Evolutionary conservation across 2,113 vertebrate species (phyloP), one percentile per base, ranked within the genome.

Genomic region (Vanacampus margaritifer): DNA sequence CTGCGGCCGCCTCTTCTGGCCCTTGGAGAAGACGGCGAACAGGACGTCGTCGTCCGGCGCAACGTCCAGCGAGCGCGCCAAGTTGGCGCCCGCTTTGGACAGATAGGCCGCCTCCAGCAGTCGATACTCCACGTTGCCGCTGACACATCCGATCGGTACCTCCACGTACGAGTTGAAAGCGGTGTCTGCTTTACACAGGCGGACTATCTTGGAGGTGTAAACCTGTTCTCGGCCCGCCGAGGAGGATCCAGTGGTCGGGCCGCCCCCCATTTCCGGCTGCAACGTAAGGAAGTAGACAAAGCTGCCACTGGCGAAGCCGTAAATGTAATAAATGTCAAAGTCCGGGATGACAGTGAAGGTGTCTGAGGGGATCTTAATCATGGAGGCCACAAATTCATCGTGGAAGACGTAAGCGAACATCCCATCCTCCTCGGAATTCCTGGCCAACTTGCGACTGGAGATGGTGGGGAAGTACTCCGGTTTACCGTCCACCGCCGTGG

Each of bases 351-450:
- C 93, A 0, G 97, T 98, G 74, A 98, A 98, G 3, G 97, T 98
- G 53, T 99, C 96, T 0, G 97, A 99, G 0, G 97, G 97, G 83
- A 99, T 98, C 81, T 98, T 99, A 80, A 98, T 98, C 95, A 98
- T 97, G 0, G 97, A 99, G 28, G 97, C 96, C 82, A 98, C 95
- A 84, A 99, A 99, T 79, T 99, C 97, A 0, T 99, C 96, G 0
- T 99, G 97, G 89, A 98, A 99, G 86, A 98, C 96, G 0, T 98
- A 99, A 0, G 97, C 96, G 23, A 99, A 98, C 97, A 99, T 99
- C 71, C 96, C 94, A 0, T 98, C 96, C 0, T 95, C 96, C 86
- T 99, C 97, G 0, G 96, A 97, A 89, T 99, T 98, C 78, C 94
- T 95, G 65, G 95, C 94, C 78, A 99, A 87, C 86, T 96, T 97